Conservation (phyloP, 2,113 vertebrate species). For the Dromas ardeola region DNA sequence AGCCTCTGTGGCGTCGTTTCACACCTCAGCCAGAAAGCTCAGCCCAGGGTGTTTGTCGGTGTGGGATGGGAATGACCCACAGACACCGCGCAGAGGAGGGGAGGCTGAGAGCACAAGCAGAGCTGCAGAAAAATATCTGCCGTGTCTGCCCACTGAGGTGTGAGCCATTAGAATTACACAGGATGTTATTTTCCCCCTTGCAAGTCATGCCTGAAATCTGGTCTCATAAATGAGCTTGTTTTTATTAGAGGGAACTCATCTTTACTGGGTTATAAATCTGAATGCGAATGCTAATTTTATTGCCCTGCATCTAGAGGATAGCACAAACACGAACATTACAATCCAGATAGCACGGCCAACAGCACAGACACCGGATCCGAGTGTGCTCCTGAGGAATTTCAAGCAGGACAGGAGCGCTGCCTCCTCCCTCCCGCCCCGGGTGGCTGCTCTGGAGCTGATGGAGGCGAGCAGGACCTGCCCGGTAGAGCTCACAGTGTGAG, state of each 20-base stretch:
- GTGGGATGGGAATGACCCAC: neutral
- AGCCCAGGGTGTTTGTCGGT: neutral
- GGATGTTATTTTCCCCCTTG: conserved; percentile 17
- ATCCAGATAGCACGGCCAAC: neutral
- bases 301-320: conserved; percentile 22
- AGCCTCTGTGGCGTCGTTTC: neutral
- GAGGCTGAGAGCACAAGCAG: neutral
- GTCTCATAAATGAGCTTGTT: conserved; percentile 42
- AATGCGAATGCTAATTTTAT: conserved; percentile 55
- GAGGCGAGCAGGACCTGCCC: neutral
- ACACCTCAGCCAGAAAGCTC: neutral
- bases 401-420: neutral
- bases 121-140: neutral
- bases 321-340: neutral
- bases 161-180: conserved; percentile 19
- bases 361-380: neutral
- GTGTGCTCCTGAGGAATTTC: neutral
- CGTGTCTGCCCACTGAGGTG: conserved; percentile 1
- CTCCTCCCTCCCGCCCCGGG: neutral
- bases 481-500: neutral
- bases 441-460: neutral
- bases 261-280: conserved; percentile 42
- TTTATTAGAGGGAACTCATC: conserved; percentile 33
- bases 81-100: neutral
- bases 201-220: conserved; percentile 49